phyloP scores from a whole-genome alignment of 1,140 invertebrate genomes.

The Hirudo medicinalis region DNA sequence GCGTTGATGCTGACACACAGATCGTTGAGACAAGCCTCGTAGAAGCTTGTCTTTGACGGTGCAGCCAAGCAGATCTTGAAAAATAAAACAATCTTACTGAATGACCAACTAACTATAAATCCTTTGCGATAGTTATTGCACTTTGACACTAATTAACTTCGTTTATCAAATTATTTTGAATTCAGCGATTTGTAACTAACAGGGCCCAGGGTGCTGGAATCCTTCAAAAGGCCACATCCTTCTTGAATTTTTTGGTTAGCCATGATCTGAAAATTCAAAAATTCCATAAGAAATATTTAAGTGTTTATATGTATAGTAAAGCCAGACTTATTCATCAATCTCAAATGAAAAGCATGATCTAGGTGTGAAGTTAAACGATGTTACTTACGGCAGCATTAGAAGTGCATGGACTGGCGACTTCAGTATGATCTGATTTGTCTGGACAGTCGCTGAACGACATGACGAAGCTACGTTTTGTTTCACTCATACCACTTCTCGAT shows the following conservation, averaged over 20 bases:
- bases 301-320: too few relatives aligned
- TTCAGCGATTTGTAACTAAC: too few relatives aligned
- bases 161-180: too few relatives aligned
- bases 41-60: neutral
- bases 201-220: too few relatives aligned
- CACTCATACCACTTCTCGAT: slow-evolving; percentile 3
- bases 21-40: neutral
- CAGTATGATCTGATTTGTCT: neutral
- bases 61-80: neutral
- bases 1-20: neutral
- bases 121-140: too few relatives aligned
- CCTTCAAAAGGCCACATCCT: too few relatives aligned
- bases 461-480: neutral
- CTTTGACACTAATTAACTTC: too few relatives aligned
- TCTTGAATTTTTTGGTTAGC: too few relatives aligned
- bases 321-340: too few relatives aligned
- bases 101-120: neutral
- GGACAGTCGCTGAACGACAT: slow-evolving; percentile 10
- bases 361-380: neutral
- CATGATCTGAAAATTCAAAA: too few relatives aligned
- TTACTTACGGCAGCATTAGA: slow-evolving; percentile 6
- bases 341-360: neutral
- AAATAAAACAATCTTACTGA: neutral
- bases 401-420: neutral
- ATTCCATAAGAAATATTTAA: too few relatives aligned